A percentile compares a stretch with the other conserved stretches of the same genome.
Conservation (phyloP, 2,797 vertebrate genomes). For the Heterohyrax brucei region DNA sequence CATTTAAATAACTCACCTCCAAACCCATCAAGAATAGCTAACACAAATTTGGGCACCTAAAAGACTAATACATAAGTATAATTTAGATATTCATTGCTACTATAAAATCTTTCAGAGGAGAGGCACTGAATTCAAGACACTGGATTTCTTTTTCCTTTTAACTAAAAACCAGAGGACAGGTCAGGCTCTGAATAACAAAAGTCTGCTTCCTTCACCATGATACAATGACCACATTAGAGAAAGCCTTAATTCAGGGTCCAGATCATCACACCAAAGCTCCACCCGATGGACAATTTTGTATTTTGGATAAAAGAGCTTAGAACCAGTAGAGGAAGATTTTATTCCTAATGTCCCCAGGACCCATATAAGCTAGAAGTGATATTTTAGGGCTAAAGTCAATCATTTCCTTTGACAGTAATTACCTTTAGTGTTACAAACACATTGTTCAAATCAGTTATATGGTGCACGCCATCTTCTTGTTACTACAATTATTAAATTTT, state of each 20-base stretch:
- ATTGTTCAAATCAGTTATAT: background rate
- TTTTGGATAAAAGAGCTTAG: background rate
- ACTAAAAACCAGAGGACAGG: background rate
- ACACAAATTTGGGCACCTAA: conserved; percentile 21
- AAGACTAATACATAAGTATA: background rate
- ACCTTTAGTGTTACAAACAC: background rate
- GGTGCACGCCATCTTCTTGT: background rate
- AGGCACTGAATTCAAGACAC: conserved; percentile 20
- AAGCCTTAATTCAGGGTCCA: background rate
- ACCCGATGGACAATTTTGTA: background rate
- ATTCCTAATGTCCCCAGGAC: background rate
- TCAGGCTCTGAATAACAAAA: conserved; percentile 29
- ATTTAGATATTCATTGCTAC: background rate
- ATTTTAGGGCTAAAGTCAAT: conserved; percentile 36
- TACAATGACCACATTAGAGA: background rate
- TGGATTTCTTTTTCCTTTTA: background rate
- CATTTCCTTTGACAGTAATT: background rate
- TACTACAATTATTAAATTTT: background rate
- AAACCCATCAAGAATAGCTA: conserved; percentile 9
- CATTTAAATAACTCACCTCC: background rate
- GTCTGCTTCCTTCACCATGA: background rate
- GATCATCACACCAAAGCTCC: background rate
- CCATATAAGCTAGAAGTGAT: background rate
- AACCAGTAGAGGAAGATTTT: background rate
- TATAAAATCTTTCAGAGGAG: background rate